These are phyloP conservation scores for Steatocranus sp. DNA, from an alignment of 2,797 vertebrate genomes.

Conservation along the genomic window DNA sequence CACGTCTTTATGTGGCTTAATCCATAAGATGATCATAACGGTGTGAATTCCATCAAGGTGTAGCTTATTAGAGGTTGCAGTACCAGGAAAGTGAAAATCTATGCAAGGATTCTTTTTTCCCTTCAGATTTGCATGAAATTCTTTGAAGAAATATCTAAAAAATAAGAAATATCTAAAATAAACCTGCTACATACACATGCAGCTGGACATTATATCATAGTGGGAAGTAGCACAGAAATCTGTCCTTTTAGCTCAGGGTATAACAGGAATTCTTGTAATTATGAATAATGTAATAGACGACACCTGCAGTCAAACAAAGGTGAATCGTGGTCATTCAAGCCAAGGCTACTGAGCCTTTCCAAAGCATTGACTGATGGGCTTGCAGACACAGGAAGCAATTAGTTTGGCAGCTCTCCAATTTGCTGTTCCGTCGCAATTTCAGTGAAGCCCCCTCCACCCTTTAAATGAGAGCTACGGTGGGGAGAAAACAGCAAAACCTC, in stretches of 20 bases:
- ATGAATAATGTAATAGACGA: not conserved
- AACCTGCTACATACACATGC: not conserved
- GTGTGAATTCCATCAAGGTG: not conserved
- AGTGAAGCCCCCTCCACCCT: conserved; percentile 24
- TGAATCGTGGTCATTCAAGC: not conserved
- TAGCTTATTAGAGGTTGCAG: not conserved
- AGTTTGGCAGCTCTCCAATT: conserved; percentile 38
- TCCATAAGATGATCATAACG: not conserved
- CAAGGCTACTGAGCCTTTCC: conserved; percentile 32
- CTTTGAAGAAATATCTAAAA: not conserved
- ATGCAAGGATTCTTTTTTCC: not conserved
- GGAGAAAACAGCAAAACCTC: not conserved
- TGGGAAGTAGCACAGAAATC: not conserved
- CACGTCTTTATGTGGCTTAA: not conserved
- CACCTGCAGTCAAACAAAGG: conserved; percentile 5
- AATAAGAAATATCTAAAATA: not conserved
- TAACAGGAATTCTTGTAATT: not conserved
- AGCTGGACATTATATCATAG: not conserved
- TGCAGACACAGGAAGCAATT: conserved; percentile 47
- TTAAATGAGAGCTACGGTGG: conserved; percentile 20
- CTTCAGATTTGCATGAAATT: not conserved
- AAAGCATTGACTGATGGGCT: conserved; percentile 36
- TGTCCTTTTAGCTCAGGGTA: not conserved
- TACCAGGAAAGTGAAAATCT: not conserved
- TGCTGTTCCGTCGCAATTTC: conserved; percentile 44